Conservation (phyloP, 2,113 vertebrate genomes). For the Neolamprologus fasciatus region DNA sequence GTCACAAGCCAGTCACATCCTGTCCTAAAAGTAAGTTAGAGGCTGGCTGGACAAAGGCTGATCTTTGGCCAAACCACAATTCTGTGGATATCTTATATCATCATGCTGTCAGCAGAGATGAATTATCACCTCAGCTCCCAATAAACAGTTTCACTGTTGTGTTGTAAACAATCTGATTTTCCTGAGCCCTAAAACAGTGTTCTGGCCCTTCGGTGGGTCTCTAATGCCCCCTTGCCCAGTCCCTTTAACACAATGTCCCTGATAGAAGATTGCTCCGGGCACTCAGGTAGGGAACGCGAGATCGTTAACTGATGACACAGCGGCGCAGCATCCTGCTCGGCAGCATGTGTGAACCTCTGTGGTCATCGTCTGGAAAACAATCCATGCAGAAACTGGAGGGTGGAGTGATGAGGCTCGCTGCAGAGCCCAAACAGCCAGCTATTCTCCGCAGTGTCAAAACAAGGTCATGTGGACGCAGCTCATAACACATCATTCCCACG, state of each 20-base stretch:
- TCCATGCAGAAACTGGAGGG: not conserved
- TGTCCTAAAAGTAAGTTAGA: not conserved
- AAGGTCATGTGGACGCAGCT: conserved; percentile 16
- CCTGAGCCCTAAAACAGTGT: not conserved
- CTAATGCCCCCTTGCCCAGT: not conserved
- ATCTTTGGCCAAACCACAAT: not conserved
- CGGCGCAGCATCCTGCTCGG: not conserved
- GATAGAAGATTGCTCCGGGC: not conserved
- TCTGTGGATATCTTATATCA: not conserved
- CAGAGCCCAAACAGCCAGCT: not conserved
- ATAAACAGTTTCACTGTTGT: not conserved
- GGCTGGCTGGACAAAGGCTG: not conserved
- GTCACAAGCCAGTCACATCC: not conserved
- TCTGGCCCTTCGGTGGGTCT: not conserved
- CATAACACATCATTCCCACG: not conserved
- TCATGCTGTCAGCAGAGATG: not conserved
- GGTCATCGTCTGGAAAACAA: conserved; percentile 9
- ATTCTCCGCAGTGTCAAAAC: conserved; percentile 6
- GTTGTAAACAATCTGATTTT: not conserved
- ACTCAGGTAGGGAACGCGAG: not conserved
- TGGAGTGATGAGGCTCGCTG: not conserved
- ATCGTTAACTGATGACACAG: conserved; percentile 15
- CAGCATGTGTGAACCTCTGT: not conserved
- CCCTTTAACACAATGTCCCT: not conserved
- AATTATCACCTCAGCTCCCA: not conserved